Evolutionary conservation across 92 coral and sea anemone genomes (phyloP).

Genomic region (Muricea muricata): DNA sequence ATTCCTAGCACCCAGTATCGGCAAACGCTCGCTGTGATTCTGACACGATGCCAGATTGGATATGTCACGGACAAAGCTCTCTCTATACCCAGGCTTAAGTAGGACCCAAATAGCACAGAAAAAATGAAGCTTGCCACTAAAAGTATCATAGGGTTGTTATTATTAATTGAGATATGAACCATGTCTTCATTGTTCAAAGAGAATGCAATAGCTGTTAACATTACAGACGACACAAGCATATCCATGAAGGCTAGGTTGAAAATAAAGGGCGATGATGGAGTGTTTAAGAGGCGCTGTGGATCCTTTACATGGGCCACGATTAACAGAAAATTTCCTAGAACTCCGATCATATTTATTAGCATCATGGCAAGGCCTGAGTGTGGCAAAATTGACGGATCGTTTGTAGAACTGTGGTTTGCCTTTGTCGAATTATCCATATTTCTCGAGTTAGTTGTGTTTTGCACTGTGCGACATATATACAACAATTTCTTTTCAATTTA

Average conservation of each 20-base stretch:
- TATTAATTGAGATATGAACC: not conserved
- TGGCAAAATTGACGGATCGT: not conserved
- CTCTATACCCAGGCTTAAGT: constrained; percentile 5
- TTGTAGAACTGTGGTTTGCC: not conserved
- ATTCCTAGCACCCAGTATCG: constrained; percentile 8
- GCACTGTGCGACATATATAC: too few species aligned
- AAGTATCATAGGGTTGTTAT: not conserved
- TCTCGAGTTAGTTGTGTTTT: too few species aligned
- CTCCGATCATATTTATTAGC: not conserved
- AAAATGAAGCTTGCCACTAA: not conserved
- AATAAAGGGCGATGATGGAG: constrained; percentile 8
- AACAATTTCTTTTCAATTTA: too few species aligned
- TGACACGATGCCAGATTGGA: constrained; percentile 24
- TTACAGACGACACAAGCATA: not conserved
- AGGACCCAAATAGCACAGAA: not conserved
- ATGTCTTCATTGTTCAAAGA: not conserved
- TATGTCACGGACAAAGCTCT: constrained; percentile 12
- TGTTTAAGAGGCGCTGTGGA: not conserved
- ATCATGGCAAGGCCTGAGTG: not conserved
- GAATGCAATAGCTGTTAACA: not conserved
- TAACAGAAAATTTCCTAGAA: constrained; percentile 14
- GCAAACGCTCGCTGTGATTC: not conserved
- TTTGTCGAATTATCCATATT: not conserved
- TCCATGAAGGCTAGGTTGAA: not conserved
- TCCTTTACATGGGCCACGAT: constrained; percentile 14